Percentiles rank a stretch among this genome's conserved stretches.
phyloP scores from a whole-genome alignment of 2,797 vertebrate genomes.

The Gastrophryne carolinensis region DNA sequence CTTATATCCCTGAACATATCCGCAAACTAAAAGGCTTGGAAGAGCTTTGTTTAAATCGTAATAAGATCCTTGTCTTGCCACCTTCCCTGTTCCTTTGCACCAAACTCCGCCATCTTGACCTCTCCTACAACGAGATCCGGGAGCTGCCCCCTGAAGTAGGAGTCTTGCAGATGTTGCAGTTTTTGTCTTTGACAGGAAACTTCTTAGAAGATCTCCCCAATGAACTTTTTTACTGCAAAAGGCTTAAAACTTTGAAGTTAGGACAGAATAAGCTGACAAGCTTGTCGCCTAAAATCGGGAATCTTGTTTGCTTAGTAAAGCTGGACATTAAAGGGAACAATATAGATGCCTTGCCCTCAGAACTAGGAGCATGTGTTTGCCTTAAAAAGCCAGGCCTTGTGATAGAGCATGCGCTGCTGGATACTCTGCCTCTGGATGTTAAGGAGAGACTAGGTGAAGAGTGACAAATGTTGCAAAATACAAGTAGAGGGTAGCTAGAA shows the following conservation, averaged over 20 bases:
- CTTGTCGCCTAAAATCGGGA: slow-evolving; percentile 64
- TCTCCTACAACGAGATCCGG: slow-evolving; percentile 82
- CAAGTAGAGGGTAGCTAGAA: background rate
- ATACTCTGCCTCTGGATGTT: slow-evolving; percentile 73
- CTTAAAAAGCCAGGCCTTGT: slow-evolving; percentile 71
- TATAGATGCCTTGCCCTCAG: slow-evolving; percentile 75
- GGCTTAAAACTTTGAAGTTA: slow-evolving; percentile 74
- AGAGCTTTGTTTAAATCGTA: slow-evolving; percentile 80
- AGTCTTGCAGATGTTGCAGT: slow-evolving; percentile 79
- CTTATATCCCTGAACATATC: slow-evolving; percentile 83
- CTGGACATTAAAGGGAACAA: slow-evolving; percentile 84
- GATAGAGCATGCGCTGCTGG: slow-evolving; percentile 74
- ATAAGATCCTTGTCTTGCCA: slow-evolving; percentile 78
- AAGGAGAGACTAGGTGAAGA: slow-evolving; percentile 68
- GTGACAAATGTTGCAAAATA: slow-evolving; percentile 50
- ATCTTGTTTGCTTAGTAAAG: slow-evolving; percentile 68
- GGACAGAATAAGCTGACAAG: slow-evolving; percentile 75
- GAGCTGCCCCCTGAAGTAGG: slow-evolving; percentile 77
- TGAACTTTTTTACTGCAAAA: slow-evolving; percentile 84
- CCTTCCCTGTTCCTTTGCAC: slow-evolving; percentile 78
- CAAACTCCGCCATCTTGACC: slow-evolving; percentile 77
- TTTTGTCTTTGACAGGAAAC: slow-evolving; percentile 81
- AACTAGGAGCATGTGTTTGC: slow-evolving; percentile 71
- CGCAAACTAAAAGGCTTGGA: slow-evolving; percentile 80
- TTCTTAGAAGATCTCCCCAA: slow-evolving; percentile 78